Percentiles rank a stretch among this genome's conserved stretches.
Conservation (phyloP, 1,140 invertebrate genomes). For the Panagrolaimus sp. region DNA sequence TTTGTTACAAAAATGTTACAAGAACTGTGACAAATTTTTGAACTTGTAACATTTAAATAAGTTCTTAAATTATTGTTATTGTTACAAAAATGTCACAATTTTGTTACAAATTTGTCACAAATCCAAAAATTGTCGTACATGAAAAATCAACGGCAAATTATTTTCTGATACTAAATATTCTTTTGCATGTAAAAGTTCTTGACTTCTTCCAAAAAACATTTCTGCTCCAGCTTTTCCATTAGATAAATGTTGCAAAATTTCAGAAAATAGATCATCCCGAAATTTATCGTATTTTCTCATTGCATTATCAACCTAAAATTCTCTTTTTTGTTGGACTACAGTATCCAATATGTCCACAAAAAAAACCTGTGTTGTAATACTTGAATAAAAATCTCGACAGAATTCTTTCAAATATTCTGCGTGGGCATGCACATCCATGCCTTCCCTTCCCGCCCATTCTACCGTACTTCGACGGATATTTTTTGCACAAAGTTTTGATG, state of each 20-base stretch:
- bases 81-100: too few relatives aligned
- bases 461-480: conserved; percentile 81
- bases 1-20: too few relatives aligned
- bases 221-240: conserved; percentile 84
- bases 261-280: conserved; percentile 85
- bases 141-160: conserved; percentile 83
- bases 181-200: conserved; percentile 75
- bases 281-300: conserved; percentile 91
- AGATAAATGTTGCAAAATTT: conserved; percentile 91
- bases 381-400: conserved; percentile 86
- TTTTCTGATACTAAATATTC: conserved; percentile 75
- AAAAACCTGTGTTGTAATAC: conserved; percentile 72
- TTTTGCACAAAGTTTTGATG: conserved; percentile 77
- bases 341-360: conserved; percentile 13
- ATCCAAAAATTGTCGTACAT: conserved; percentile 55
- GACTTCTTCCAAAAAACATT: conserved; percentile 86
- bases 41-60: too few relatives aligned
- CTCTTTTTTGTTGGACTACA: background rate
- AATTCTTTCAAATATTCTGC: conserved; percentile 80
- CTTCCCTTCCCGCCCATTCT: conserved; percentile 92
- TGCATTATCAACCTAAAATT: conserved; percentile 74
- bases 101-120: too few relatives aligned
- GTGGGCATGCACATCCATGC: conserved; percentile 65
- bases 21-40: too few relatives aligned
- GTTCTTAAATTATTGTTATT: too few relatives aligned